phyloP scores from a whole-genome alignment of 2,797 vertebrate species.

The Sebastes cheni region DNA sequence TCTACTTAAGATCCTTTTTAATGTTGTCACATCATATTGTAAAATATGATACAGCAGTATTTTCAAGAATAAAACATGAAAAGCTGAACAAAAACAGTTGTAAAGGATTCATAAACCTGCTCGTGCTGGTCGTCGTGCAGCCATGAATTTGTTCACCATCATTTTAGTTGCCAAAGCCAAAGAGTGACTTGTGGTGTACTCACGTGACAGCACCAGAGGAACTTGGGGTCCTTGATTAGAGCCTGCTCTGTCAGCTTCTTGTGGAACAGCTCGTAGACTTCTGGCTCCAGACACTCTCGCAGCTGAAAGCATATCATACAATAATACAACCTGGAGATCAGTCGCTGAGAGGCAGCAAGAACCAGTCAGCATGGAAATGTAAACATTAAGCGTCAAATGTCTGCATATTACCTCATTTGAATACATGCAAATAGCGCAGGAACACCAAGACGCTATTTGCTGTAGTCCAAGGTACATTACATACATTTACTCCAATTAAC shows the following conservation, averaged over 20 bases:
- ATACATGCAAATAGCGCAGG: not conserved
- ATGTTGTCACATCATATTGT: not conserved
- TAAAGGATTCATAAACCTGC: not conserved
- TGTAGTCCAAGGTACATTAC: no score
- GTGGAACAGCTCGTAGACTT: conserved; percentile 91
- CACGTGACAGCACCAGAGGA: conserved; percentile 93
- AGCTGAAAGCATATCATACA: conserved; percentile 74
- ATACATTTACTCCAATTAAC: no score
- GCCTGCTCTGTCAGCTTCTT: conserved; percentile 92
- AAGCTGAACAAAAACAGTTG: no score
- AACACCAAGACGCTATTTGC: not conserved
- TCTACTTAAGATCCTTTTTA: no score
- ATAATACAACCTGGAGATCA: not conserved
- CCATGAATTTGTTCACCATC: not conserved
- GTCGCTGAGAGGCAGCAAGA: not conserved
- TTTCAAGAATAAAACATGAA: no score
- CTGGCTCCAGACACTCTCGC: conserved; percentile 87
- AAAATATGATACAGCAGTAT: no score
- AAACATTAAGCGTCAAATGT: not conserved
- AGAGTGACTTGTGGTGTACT: conserved; percentile 45
- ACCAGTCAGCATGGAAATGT: not conserved
- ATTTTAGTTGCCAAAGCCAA: not conserved
- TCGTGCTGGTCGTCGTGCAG: not conserved
- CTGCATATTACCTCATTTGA: not conserved
- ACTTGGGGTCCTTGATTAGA: conserved; percentile 93